Conservation (phyloP, 1,140 invertebrate species). For the Hyposmocoma kahamanoa region DNA sequence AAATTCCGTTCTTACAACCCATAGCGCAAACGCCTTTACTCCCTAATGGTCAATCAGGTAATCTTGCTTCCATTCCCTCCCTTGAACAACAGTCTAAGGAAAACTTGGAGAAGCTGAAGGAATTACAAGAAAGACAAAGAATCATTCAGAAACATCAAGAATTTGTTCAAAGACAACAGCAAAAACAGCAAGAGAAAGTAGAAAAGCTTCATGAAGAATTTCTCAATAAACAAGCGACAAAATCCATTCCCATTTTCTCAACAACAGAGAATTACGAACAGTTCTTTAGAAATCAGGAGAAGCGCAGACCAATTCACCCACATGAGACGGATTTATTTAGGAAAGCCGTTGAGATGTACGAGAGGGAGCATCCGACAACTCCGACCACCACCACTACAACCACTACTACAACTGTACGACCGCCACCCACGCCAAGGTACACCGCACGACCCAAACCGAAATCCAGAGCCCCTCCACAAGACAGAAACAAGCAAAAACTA, state of each 20-base stretch:
- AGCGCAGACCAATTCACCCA: constrained; percentile 53
- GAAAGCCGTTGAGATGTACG: constrained; percentile 68
- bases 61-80: constrained; percentile 62
- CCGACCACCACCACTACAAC: constrained; percentile 63
- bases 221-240: constrained; percentile 76
- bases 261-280: constrained; percentile 63
- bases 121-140: constrained; percentile 76
- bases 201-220: constrained; percentile 78
- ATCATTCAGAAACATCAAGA: constrained; percentile 81
- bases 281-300: constrained; percentile 49
- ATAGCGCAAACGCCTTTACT: constrained; percentile 67
- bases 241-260: constrained; percentile 67
- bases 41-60: constrained; percentile 61
- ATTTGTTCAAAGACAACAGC: constrained; percentile 80
- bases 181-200: constrained; percentile 80
- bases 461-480: constrained; percentile 59
- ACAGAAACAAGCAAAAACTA: constrained; percentile 68
- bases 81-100: constrained; percentile 79
- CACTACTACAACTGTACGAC: constrained; percentile 44
- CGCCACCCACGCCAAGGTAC: constrained; percentile 45
- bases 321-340: constrained; percentile 68
- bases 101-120: constrained; percentile 74
- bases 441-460: constrained; percentile 59
- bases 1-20: constrained; percentile 55
- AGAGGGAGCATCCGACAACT: constrained; percentile 67